A percentile compares a stretch with the other conserved stretches of the same genome.
Evolutionary conservation across 2,797 vertebrate species (phyloP).

Genomic region (Rhinogobio ventralis): DNA sequence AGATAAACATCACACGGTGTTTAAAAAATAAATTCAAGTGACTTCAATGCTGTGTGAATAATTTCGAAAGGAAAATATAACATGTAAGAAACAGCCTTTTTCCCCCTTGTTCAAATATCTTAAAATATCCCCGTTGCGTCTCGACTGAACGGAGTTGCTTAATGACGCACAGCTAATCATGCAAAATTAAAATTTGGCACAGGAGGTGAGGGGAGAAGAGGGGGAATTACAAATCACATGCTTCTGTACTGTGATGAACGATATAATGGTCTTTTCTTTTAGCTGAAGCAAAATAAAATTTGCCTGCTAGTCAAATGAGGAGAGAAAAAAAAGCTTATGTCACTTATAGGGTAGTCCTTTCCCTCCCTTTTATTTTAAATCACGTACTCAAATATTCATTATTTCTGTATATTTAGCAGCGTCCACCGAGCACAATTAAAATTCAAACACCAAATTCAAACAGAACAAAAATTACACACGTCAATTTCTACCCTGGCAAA

Average conservation of each 20-base stretch:
- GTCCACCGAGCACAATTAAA: conserved; percentile 90
- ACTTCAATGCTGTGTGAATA: neutral
- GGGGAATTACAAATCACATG: conserved; percentile 91
- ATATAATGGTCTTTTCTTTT: conserved; percentile 89
- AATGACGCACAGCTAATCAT: conserved; percentile 99
- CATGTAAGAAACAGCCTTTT: conserved; percentile 67
- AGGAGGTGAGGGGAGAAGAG: conserved; percentile 54
- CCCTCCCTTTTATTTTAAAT: conserved; percentile 81
- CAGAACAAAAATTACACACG: conserved; percentile 78
- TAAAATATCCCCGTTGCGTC: conserved; percentile 88
- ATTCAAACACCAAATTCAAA: conserved; percentile 86
- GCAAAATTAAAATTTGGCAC: conserved; percentile 98
- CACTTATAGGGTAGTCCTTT: conserved; percentile 84
- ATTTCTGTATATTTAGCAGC: conserved; percentile 88
- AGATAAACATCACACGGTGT: neutral
- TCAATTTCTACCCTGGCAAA: conserved; percentile 91
- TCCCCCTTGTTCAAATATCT: conserved; percentile 76
- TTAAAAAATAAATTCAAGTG: conserved; percentile 9
- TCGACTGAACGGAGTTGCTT: conserved; percentile 91
- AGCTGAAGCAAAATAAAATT: conserved; percentile 93
- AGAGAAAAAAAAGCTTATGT: conserved; percentile 80
- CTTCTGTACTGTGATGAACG: conserved; percentile 91
- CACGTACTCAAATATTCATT: conserved; percentile 88
- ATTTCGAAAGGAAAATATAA: conserved; percentile 34
- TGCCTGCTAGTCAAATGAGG: conserved; percentile 86